Evolutionary conservation across 2,797 vertebrate species (phyloP).

Genomic region (Sciurus vulgaris): DNA sequence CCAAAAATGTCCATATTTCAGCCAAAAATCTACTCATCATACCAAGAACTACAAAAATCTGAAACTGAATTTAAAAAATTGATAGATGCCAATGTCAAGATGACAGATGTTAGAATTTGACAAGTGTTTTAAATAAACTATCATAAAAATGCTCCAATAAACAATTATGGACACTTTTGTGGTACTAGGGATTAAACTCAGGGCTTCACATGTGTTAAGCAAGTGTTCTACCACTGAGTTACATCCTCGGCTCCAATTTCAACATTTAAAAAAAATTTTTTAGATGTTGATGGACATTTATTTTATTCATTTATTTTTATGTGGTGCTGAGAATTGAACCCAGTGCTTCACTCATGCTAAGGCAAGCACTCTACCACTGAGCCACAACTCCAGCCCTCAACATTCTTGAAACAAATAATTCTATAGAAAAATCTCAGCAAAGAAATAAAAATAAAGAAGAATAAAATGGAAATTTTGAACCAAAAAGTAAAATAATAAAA

Average conservation of each 20-base stretch:
- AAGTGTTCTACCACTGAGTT: no score
- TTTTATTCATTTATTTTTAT: no score
- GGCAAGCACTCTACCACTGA: no score
- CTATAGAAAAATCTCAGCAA: neutral
- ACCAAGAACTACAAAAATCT: neutral
- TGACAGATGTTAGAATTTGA: neutral
- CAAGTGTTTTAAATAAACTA: constrained; percentile 2
- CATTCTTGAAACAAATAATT: constrained; percentile 25
- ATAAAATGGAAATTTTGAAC: no score
- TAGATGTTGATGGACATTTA: no score
- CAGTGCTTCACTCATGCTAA: no score
- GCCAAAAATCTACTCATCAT: neutral
- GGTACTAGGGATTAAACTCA: no score
- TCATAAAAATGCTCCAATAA: neutral
- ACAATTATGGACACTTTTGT: neutral
- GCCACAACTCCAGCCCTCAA: neutral
- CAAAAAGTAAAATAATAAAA: no score
- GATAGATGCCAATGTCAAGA: neutral
- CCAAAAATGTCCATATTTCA: neutral
- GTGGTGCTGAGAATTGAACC: no score
- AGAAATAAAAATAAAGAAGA: neutral
- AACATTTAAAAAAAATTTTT: no score
- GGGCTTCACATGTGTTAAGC: no score
- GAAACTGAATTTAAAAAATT: neutral
- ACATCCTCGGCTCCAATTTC: no score